Evolutionary conservation across 2,113 vertebrate species (phyloP).

Genomic region (Mesoclemmys tuberculata): DNA sequence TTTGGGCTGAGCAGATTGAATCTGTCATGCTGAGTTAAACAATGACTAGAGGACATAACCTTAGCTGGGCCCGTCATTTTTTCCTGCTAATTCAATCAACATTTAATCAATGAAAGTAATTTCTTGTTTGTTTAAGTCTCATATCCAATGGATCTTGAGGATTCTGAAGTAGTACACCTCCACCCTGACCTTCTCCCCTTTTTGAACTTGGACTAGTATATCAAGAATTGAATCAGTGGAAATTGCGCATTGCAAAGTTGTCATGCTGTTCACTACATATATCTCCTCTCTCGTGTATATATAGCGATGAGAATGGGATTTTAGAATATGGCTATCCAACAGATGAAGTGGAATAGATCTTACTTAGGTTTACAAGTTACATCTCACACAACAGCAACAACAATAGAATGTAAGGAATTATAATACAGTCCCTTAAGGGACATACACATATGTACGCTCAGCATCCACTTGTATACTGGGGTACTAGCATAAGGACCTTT

Average conservation of each 20-base stretch:
- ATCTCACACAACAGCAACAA: background rate
- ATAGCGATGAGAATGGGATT: background rate
- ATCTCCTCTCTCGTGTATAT: constrained; percentile 7
- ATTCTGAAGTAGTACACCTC: constrained; percentile 74
- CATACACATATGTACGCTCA: background rate
- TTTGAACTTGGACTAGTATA: constrained; percentile 54
- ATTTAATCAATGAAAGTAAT: constrained; percentile 93
- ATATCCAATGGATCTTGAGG: constrained; percentile 75
- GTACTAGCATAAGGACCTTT: constrained; percentile 51
- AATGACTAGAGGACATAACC: constrained; percentile 86
- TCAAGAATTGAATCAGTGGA: constrained; percentile 50
- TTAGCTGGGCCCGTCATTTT: constrained; percentile 83
- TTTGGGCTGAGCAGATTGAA: constrained; percentile 88
- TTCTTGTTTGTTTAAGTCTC: constrained; percentile 89
- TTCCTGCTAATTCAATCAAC: constrained; percentile 87
- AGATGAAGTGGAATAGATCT: background rate
- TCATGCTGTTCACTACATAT: background rate
- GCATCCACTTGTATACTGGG: constrained; percentile 22
- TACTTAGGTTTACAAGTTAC: background rate
- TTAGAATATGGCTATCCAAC: constrained; percentile 4
- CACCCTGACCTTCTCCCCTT: constrained; percentile 68
- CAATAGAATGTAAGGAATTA: background rate
- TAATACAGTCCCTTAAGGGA: background rate
- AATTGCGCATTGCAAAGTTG: constrained; percentile 22
- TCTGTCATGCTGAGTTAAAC: constrained; percentile 89